phyloP scores from a whole-genome alignment of 1,140 invertebrate species.

The Caenorhabditis brenneri region DNA sequence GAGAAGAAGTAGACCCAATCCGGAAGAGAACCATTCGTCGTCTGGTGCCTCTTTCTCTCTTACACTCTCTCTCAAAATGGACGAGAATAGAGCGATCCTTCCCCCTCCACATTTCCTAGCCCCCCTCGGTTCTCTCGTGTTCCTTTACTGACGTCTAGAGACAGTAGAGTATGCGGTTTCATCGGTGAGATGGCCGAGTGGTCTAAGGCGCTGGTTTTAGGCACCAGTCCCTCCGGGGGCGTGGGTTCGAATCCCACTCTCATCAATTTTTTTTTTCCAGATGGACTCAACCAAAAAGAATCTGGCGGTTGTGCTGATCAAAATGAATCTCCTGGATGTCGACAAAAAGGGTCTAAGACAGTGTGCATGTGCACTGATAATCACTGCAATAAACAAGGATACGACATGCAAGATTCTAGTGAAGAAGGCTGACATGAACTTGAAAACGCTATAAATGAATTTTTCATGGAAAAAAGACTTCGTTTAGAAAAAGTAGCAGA shows the following conservation, averaged over 20 bases:
- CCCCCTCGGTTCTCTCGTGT: background rate
- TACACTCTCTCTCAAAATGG: background rate
- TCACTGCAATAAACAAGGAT: slow-evolving; percentile 12
- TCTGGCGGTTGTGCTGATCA: background rate
- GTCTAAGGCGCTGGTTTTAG: slow-evolving; percentile 74
- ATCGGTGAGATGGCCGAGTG: slow-evolving; percentile 72
- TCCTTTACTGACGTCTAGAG: background rate
- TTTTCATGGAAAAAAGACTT: background rate
- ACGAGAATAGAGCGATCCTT: background rate
- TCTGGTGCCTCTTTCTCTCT: background rate
- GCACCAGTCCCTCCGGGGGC: slow-evolving; percentile 73
- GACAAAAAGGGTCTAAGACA: background rate
- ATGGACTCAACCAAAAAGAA: background rate
- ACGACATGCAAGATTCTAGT: background rate
- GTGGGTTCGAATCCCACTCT: slow-evolving; percentile 73
- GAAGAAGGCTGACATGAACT: background rate
- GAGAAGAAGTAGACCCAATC: background rate
- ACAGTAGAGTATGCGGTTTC: background rate
- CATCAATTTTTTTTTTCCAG: slow-evolving; percentile 45
- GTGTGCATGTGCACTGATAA: background rate
- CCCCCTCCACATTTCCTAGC: background rate
- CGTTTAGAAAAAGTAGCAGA: background rate
- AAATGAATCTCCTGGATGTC: background rate
- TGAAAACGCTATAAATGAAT: background rate
- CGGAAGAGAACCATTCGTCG: background rate